phyloP scores from a whole-genome alignment of 2,888 invertebrate genomes.

The Gnatocerus cornutus region DNA sequence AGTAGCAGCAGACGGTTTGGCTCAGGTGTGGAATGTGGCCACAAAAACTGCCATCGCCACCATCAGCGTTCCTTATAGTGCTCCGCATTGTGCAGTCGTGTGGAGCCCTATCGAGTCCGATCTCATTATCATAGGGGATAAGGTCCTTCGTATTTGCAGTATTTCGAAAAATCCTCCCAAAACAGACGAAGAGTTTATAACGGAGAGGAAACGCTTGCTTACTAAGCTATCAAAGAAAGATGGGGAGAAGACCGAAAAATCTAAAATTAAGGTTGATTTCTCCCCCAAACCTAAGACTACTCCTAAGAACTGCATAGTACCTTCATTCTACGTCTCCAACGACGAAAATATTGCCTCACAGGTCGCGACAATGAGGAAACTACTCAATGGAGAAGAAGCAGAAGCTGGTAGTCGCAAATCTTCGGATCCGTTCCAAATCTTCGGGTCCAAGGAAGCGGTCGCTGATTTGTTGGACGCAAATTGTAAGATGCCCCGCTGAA shows the following conservation, averaged over 20 bases:
- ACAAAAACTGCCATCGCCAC: conserved; percentile 74
- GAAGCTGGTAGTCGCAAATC: conserved; percentile 36
- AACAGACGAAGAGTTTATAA: conserved; percentile 54
- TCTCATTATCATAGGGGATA: conserved; percentile 80
- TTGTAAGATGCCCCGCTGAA: conserved; percentile 55
- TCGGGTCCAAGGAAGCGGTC: conserved; percentile 58
- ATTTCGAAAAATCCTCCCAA: conserved; percentile 70
- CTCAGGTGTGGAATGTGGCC: conserved; percentile 80
- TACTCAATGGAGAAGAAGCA: conserved; percentile 51
- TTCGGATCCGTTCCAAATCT: conserved; percentile 59
- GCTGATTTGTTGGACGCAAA: conserved; percentile 59
- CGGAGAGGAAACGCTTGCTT: conserved; percentile 22
- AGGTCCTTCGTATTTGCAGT: conserved; percentile 79
- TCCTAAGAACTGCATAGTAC: conserved; percentile 53
- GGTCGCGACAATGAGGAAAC: conserved; percentile 51
- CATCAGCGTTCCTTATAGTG: conserved; percentile 74
- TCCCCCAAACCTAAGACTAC: conserved; percentile 17
- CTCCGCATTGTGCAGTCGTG: conserved; percentile 74
- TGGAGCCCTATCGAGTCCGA: conserved; percentile 80
- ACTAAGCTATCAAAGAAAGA: conserved; percentile 12
- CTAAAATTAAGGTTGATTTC: conserved; percentile 15
- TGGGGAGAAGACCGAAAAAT: conserved; percentile 15
- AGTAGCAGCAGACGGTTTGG: conserved; percentile 80
- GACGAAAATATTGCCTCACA: conserved; percentile 39
- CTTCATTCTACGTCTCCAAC: conserved; percentile 51